A percentile compares a stretch with the other conserved stretches of the same genome.
These are phyloP conservation scores for Ceramica pisi DNA, from an alignment of 2,888 invertebrate species.

Conservation along the genomic window DNA sequence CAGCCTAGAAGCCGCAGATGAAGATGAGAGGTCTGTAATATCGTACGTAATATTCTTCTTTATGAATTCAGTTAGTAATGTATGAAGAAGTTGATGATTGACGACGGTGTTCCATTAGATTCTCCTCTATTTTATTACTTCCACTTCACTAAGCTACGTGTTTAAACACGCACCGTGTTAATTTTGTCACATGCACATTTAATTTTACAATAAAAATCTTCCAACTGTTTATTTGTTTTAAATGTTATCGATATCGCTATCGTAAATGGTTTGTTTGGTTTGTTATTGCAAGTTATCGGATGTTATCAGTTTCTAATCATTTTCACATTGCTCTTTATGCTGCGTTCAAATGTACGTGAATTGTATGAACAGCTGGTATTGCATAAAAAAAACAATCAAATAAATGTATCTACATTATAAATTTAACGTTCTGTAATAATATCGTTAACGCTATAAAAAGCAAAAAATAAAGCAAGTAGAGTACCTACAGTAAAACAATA, in stretches of 20 bases:
- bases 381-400: neutral
- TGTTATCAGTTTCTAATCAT: neutral
- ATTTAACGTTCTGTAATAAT: neutral
- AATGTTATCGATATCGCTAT: neutral
- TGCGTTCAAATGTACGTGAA: neutral
- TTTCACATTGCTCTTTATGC: neutral
- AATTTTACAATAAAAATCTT: too few relatives aligned
- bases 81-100: neutral
- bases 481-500: too few relatives aligned
- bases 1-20: slow-evolving; percentile 76
- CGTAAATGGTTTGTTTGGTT: slow-evolving; percentile 9
- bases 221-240: neutral
- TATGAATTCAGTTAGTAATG: neutral
- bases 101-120: neutral
- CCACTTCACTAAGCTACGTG: neutral
- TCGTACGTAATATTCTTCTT: slow-evolving; percentile 37
- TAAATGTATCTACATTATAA: neutral
- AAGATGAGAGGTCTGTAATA: slow-evolving; percentile 82
- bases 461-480: too few relatives aligned
- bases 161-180: neutral
- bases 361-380: slow-evolving; percentile 14
- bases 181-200: neutral
- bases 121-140: slow-evolving; percentile 10
- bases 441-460: neutral
- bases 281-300: neutral